A percentile compares a stretch with the other conserved stretches of the same genome.
Conservation (phyloP, 2,888 invertebrate species). For the Labia minor region DNA sequence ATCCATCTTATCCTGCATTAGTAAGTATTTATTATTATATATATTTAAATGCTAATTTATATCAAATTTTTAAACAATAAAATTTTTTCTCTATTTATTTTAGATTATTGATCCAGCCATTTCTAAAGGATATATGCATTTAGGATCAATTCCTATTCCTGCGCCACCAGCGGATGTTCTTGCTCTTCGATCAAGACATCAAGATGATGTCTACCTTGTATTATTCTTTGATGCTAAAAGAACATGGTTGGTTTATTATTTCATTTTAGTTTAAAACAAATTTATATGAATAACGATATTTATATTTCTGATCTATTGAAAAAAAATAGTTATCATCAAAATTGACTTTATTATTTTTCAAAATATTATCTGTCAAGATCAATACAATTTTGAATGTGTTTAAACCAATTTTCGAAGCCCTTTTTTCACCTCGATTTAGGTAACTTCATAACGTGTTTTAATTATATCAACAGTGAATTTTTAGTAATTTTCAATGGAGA, state of each 20-base stretch:
- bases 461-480: too few species aligned
- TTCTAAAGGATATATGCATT: slow-evolving; percentile 78
- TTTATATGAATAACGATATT: too few species aligned
- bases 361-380: too few species aligned
- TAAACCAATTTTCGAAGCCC: too few species aligned
- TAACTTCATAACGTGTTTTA: too few species aligned
- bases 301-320: too few species aligned
- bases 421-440: too few species aligned
- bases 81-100: slow-evolving; percentile 21
- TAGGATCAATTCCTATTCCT: slow-evolving; percentile 79
- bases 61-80: not conserved
- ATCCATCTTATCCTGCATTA: slow-evolving; percentile 95
- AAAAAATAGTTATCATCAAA: too few species aligned
- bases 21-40: slow-evolving; percentile 32
- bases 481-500: too few species aligned
- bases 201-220: slow-evolving; percentile 77
- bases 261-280: not conserved
- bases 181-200: slow-evolving; percentile 67
- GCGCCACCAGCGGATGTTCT: slow-evolving; percentile 88
- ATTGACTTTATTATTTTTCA: too few species aligned
- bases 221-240: slow-evolving; percentile 92
- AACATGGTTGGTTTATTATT: slow-evolving; percentile 65
- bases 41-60: slow-evolving; percentile 14
- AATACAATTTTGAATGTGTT: too few species aligned
- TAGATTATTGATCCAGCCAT: slow-evolving; percentile 87